These are phyloP conservation scores for Ips typographus DNA, from an alignment of 1,140 invertebrate genomes.

Conservation along the genomic window DNA sequence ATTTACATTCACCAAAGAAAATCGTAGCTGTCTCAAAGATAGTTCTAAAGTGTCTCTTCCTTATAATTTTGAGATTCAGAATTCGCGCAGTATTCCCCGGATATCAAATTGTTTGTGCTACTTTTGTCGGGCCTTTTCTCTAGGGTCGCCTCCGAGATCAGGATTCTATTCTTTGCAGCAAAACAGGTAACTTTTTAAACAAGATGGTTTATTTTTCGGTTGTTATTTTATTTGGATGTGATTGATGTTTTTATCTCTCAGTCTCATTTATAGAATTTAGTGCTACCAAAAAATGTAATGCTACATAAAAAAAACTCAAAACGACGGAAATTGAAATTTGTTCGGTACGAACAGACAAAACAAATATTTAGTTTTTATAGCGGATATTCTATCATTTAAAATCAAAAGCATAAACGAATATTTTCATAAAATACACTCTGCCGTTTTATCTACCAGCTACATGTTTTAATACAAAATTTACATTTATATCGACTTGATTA, in stretches of 20 bases:
- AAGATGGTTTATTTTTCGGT: too few species aligned
- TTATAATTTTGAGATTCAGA: slow-evolving; percentile 1
- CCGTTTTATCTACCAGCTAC: neutral
- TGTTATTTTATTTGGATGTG: neutral
- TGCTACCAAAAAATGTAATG: neutral
- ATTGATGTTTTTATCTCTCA: neutral
- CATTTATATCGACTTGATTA: slow-evolving; percentile 3
- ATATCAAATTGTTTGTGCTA: neutral
- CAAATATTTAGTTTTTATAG: neutral
- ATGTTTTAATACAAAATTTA: neutral
- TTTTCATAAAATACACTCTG: neutral
- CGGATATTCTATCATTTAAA: neutral
- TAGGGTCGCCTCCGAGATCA: too few species aligned
- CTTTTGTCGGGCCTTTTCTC: neutral
- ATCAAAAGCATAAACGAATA: neutral
- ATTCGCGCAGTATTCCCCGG: neutral
- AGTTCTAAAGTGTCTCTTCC: neutral
- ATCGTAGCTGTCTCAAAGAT: neutral
- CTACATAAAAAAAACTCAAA: neutral
- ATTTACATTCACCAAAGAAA: neutral
- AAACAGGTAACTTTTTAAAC: too few species aligned
- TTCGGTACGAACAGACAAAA: neutral
- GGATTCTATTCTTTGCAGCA: too few species aligned
- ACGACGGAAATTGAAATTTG: neutral
- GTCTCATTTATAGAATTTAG: neutral